phyloP scores from a whole-genome alignment of 2,113 vertebrate species.

The Silurus glanis region DNA sequence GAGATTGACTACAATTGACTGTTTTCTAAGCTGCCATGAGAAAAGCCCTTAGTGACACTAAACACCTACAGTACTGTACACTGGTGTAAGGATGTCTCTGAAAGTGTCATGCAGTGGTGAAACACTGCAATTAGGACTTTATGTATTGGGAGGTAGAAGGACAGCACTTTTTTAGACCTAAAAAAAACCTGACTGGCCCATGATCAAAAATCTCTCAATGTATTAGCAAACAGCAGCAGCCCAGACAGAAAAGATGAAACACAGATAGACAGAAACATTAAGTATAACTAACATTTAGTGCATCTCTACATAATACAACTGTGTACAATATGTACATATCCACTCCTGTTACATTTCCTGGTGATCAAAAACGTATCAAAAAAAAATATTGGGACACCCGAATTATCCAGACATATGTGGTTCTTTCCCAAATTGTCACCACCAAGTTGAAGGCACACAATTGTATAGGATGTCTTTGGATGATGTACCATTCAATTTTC shows the following conservation, averaged over 20 bases:
- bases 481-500: too few species aligned
- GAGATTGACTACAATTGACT: not conserved
- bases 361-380: too few species aligned
- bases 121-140: conserved; percentile 5
- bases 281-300: too few species aligned
- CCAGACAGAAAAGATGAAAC: not conserved
- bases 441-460: too few species aligned
- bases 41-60: conserved; percentile 17
- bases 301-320: too few species aligned
- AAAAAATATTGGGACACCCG: too few species aligned
- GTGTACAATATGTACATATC: too few species aligned
- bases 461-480: too few species aligned
- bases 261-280: too few species aligned
- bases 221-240: not conserved
- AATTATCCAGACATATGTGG: too few species aligned
- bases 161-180: not conserved
- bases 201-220: not conserved
- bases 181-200: not conserved
- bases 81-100: conserved; percentile 14
- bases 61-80: conserved; percentile 45
- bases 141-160: not conserved
- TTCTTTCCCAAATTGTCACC: too few species aligned
- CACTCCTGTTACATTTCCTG: too few species aligned
- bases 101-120: not conserved
- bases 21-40: conserved; percentile 19